Conservation (phyloP, 2,113 vertebrate genomes). For the Uria aalge region DNA sequence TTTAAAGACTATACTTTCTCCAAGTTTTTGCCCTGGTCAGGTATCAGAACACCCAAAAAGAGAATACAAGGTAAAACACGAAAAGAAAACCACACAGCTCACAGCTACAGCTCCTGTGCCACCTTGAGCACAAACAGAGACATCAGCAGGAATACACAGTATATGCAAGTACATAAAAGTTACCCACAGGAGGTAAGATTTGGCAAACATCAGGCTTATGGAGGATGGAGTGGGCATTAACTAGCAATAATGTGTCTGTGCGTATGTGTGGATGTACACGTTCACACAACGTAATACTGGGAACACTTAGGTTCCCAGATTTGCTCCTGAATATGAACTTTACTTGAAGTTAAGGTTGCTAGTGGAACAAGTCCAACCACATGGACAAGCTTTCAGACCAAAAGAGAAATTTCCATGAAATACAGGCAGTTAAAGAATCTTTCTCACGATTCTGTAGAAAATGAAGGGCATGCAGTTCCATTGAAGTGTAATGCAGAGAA, state of each 20-base stretch:
- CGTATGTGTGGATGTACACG: accelerated
- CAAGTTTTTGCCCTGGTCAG: background rate
- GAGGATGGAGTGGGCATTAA: background rate
- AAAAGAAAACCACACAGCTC: accelerated
- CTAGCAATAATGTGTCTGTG: accelerated
- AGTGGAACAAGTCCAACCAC: background rate
- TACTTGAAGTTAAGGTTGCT: background rate
- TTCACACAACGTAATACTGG: background rate
- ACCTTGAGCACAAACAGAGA: background rate
- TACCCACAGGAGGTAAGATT: background rate
- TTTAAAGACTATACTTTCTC: background rate
- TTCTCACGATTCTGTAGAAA: background rate
- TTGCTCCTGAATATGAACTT: background rate
- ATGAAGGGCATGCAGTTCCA: background rate
- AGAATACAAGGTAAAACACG: background rate
- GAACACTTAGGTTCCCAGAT: background rate
- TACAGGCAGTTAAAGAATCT: background rate
- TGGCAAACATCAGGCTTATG: background rate
- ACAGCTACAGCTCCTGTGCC: background rate
- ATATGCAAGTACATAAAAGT: background rate
- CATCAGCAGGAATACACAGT: background rate
- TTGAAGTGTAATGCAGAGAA: background rate
- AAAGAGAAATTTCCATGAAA: background rate
- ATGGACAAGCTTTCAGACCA: background rate
- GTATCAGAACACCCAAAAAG: background rate